These are phyloP conservation scores for Xanthia icteritia DNA, from an alignment of 2,888 invertebrate genomes.

Conservation along the genomic window DNA sequence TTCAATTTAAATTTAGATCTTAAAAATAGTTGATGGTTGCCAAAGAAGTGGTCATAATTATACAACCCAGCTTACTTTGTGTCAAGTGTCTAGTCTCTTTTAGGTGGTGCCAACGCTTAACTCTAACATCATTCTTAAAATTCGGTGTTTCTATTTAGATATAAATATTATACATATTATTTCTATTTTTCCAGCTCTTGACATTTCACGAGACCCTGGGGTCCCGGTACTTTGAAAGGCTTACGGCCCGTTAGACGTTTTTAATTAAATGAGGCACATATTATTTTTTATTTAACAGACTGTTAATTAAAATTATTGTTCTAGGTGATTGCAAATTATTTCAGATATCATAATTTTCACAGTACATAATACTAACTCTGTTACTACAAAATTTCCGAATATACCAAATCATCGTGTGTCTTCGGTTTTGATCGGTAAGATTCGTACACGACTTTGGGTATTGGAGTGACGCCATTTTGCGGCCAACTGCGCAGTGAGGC, in stretches of 20 bases:
- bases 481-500: constrained; percentile 79
- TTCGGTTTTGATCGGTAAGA: constrained; percentile 64
- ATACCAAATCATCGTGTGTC: constrained; percentile 31
- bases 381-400: constrained; percentile 50
- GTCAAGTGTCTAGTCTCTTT: not conserved
- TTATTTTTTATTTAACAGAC: not conserved
- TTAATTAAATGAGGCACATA: not conserved
- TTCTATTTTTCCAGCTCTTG: not conserved
- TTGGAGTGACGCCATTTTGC: constrained; percentile 82
- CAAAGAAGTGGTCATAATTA: not conserved
- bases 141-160: not conserved
- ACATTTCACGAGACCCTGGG: not conserved
- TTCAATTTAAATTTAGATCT: no score
- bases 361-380: not conserved
- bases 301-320: not conserved
- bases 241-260: no score
- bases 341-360: not conserved
- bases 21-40: not conserved
- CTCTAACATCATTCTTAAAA: not conserved
- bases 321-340: constrained; percentile 1
- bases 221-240: not conserved
- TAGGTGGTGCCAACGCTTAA: not conserved
- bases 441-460: constrained; percentile 54
- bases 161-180: not conserved
- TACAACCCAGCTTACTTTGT: not conserved